A percentile compares a stretch with the other conserved stretches of the same genome.
phyloP scores from a whole-genome alignment of 2,113 vertebrate genomes.

The Bubo scandiacus region DNA sequence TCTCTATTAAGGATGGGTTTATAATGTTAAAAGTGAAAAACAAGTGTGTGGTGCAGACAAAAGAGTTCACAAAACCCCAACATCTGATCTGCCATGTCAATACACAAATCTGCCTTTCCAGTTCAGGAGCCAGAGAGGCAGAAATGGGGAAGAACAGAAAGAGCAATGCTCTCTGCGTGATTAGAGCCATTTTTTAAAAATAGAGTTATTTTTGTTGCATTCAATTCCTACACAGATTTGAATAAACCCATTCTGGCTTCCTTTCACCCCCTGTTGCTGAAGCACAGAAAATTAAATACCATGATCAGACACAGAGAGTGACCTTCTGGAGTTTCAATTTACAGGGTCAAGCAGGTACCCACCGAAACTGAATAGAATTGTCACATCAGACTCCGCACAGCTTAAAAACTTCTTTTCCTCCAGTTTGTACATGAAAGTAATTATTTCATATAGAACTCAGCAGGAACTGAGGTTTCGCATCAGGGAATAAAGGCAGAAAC shows the following conservation, averaged over 20 bases:
- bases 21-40: not conserved
- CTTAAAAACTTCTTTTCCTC: not conserved
- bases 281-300: constrained; percentile 2
- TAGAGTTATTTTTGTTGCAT: not conserved
- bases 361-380: constrained; percentile 30
- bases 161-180: not conserved
- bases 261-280: not conserved
- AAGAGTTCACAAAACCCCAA: not conserved
- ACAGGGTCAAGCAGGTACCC: constrained; percentile 55
- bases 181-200: not conserved
- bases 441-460: not conserved
- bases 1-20: rapidly evolving
- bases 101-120: not conserved
- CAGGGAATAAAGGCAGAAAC: not conserved
- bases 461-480: not conserved
- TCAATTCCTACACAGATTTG: not conserved
- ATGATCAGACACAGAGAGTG: not conserved
- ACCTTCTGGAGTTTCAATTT: constrained; percentile 49
- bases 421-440: constrained; percentile 24
- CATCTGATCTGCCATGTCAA: not conserved
- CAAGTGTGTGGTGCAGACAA: not conserved
- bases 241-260: constrained; percentile 6
- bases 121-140: not conserved
- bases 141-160: not conserved
- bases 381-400: not conserved